Evolutionary conservation across 2,797 vertebrate species (phyloP).

Genomic region (Anabas testudineus): DNA sequence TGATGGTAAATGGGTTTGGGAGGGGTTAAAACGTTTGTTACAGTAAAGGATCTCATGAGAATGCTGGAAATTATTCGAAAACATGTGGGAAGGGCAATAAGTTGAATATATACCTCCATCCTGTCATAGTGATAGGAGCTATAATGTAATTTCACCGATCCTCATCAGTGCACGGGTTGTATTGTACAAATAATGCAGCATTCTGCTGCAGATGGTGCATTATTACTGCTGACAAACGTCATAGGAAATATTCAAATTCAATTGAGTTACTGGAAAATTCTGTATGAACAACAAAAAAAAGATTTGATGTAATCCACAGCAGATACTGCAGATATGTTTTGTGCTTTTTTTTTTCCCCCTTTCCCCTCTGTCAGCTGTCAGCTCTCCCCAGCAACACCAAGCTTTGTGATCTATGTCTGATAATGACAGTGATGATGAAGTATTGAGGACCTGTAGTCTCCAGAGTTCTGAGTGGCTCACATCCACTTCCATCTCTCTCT

Average conservation of each 20-base stretch:
- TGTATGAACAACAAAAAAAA: background rate
- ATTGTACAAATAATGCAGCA: background rate
- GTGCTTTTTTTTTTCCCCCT: background rate
- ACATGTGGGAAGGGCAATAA: slow-evolving; percentile 1
- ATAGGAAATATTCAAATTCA: background rate
- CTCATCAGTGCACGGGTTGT: background rate
- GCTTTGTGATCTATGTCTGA: slow-evolving; percentile 52
- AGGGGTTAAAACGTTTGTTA: slow-evolving; percentile 36
- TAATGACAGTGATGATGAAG: slow-evolving; percentile 68
- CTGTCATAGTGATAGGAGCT: background rate
- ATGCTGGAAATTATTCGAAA: slow-evolving; percentile 33
- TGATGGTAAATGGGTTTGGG: slow-evolving; percentile 49
- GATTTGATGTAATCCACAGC: background rate
- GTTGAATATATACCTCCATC: background rate
- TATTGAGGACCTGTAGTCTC: slow-evolving; percentile 77
- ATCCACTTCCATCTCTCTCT: slow-evolving; percentile 65
- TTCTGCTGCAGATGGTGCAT: background rate
- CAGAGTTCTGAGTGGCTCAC: slow-evolving; percentile 71
- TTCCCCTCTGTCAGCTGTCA: slow-evolving; percentile 1
- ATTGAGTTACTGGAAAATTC: background rate
- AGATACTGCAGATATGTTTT: background rate
- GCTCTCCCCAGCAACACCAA: slow-evolving; percentile 44
- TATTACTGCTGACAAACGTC: background rate
- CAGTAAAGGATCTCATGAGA: slow-evolving; percentile 14
- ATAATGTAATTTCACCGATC: background rate